Percentiles rank a stretch among this genome's conserved stretches.
phyloP scores from a whole-genome alignment of 2,888 invertebrate species.

The Cephus pulcher region DNA sequence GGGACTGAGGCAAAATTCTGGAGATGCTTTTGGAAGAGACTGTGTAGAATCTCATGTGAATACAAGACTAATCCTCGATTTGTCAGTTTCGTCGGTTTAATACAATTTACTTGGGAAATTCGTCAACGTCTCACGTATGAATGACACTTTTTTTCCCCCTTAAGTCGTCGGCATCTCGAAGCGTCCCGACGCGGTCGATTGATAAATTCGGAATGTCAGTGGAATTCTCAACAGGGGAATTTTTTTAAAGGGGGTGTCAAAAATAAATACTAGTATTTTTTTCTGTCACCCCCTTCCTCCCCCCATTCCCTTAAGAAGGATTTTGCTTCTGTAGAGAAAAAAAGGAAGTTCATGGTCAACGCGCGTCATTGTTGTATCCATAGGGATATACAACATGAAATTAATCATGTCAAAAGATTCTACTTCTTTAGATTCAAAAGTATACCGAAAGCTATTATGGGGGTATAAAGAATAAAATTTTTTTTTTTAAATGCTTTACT shows the following conservation, averaged over 20 bases:
- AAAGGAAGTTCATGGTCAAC: neutral
- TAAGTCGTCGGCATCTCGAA: slow-evolving; percentile 1
- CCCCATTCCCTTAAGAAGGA: neutral
- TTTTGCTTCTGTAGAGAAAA: neutral
- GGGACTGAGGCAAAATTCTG: neutral
- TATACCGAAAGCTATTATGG: neutral
- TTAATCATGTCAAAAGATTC: neutral
- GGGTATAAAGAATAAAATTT: neutral
- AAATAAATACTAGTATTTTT: neutral
- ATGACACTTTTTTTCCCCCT: slow-evolving; percentile 27
- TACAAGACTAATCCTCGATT: slow-evolving; percentile 48
- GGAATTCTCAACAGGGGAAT: neutral
- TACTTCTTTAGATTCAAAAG: neutral
- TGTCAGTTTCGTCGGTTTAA: slow-evolving; percentile 45
- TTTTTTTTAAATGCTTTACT: neutral
- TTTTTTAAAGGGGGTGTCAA: neutral
- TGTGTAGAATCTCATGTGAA: slow-evolving; percentile 23
- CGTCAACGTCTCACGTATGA: slow-evolving; percentile 37
- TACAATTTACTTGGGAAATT: slow-evolving; percentile 31
- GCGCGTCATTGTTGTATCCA: neutral
- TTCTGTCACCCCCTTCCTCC: no score
- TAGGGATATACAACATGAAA: neutral
- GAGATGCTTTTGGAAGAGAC: neutral
- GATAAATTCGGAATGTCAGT: slow-evolving; percentile 38
- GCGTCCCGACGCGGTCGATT: slow-evolving; percentile 25